Conservation (phyloP, 1,140 invertebrate genomes). For the Trichogramma pretiosum region DNA sequence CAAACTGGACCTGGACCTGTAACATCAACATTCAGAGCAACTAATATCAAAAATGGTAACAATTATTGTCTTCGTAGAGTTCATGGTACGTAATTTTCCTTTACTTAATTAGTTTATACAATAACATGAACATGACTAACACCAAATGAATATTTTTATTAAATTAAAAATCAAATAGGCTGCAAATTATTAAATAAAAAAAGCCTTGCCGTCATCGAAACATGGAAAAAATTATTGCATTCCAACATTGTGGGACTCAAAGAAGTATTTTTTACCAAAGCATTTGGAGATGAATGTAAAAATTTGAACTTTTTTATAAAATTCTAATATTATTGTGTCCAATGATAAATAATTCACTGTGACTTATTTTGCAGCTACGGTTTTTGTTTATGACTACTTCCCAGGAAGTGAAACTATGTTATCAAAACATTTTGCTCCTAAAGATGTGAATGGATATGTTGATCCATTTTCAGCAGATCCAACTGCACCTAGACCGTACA, state of each 20-base stretch:
- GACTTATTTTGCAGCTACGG: constrained; percentile 70
- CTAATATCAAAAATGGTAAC: constrained; percentile 77
- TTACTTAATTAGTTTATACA: background rate
- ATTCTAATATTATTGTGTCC: background rate
- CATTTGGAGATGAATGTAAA: constrained; percentile 89
- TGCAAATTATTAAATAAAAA: constrained; percentile 75
- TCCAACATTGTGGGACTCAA: constrained; percentile 85
- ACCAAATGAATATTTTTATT: constrained; percentile 3
- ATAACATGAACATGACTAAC: background rate
- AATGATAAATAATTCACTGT: background rate
- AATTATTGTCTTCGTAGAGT: constrained; percentile 81
- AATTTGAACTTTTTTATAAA: background rate
- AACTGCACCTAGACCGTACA: constrained; percentile 70
- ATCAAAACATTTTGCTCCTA: constrained; percentile 70
- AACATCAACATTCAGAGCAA: constrained; percentile 85
- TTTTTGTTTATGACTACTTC: constrained; percentile 95
- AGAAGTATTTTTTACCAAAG: constrained; percentile 92
- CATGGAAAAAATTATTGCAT: constrained; percentile 90
- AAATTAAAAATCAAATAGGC: too few relatives aligned
- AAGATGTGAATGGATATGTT: constrained; percentile 60
- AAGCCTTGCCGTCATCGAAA: constrained; percentile 75
- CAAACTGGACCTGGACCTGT: constrained; percentile 63
- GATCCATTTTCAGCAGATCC: constrained; percentile 79
- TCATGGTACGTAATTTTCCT: constrained; percentile 55
- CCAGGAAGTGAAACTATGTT: constrained; percentile 81